These are phyloP conservation scores for Hartigia nigra DNA, from an alignment of 2,888 invertebrate species.

Conservation along the genomic window DNA sequence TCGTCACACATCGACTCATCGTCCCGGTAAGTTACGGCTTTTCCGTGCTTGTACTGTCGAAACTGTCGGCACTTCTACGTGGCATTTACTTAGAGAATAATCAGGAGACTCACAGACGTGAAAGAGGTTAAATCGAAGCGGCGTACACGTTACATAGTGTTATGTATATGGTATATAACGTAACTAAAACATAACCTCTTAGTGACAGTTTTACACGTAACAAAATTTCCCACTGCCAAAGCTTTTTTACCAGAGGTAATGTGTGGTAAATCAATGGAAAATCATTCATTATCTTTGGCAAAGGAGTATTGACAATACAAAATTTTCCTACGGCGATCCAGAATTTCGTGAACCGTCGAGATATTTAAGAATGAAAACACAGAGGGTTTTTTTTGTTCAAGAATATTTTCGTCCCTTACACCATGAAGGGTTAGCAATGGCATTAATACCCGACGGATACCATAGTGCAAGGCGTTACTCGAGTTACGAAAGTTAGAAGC, in stretches of 20 bases:
- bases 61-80: background rate
- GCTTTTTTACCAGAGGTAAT: no score
- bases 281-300: no score
- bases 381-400: background rate
- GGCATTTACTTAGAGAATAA: background rate
- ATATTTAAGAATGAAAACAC: background rate
- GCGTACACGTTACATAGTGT: no score
- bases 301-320: no score
- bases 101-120: background rate
- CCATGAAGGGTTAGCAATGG: background rate
- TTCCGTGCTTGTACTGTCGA: background rate
- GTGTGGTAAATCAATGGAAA: no score
- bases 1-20: constrained; percentile 20
- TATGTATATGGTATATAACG: no score
- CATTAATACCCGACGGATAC: background rate
- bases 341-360: background rate
- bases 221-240: no score
- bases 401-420: background rate
- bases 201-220: no score
- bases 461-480: background rate
- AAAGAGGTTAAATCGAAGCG: background rate
- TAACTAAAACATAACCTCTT: background rate
- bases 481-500: constrained; percentile 12
- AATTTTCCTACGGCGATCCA: no score
- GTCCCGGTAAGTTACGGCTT: background rate